phyloP scores from a whole-genome alignment of 2,888 invertebrate genomes.

The Spilosoma lubricipeda region DNA sequence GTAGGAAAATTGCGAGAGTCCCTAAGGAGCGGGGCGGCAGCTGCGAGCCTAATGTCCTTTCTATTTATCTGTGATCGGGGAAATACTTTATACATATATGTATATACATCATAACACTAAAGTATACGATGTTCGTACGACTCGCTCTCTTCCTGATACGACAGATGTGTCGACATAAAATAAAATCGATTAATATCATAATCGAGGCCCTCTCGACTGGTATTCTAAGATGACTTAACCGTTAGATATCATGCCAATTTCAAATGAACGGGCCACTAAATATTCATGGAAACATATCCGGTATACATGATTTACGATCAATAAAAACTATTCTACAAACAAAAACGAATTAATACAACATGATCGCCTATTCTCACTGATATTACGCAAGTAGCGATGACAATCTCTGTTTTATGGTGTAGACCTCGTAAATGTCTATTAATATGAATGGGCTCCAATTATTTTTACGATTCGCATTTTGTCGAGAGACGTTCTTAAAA shows the following conservation, averaged over 20 bases:
- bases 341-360: slow-evolving; percentile 76
- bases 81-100: slow-evolving; percentile 62
- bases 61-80: slow-evolving; percentile 82
- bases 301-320: slow-evolving; percentile 69
- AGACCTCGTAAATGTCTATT: slow-evolving; percentile 86
- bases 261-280: slow-evolving; percentile 56
- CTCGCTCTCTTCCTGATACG: slow-evolving; percentile 36
- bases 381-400: slow-evolving; percentile 80
- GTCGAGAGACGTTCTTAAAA: slow-evolving; percentile 82
- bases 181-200: slow-evolving; percentile 54
- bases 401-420: slow-evolving; percentile 85
- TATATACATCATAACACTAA: slow-evolving; percentile 60
- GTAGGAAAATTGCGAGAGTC: slow-evolving; percentile 83
- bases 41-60: slow-evolving; percentile 82
- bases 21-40: slow-evolving; percentile 81
- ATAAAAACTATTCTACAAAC: slow-evolving; percentile 76
- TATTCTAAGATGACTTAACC: slow-evolving; percentile 31
- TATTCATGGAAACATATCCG: slow-evolving; percentile 67
- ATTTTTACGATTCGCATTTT: slow-evolving; percentile 86
- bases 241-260: slow-evolving; percentile 59
- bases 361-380: slow-evolving; percentile 68
- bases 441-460: slow-evolving; percentile 87
- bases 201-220: slow-evolving; percentile 41
- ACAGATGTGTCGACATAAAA: slow-evolving; percentile 59
- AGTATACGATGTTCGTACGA: slow-evolving; percentile 50